Base-by-base conservation (phyloP, 2,888 invertebrate species). In the Hypolimnas misippus region DNA sequence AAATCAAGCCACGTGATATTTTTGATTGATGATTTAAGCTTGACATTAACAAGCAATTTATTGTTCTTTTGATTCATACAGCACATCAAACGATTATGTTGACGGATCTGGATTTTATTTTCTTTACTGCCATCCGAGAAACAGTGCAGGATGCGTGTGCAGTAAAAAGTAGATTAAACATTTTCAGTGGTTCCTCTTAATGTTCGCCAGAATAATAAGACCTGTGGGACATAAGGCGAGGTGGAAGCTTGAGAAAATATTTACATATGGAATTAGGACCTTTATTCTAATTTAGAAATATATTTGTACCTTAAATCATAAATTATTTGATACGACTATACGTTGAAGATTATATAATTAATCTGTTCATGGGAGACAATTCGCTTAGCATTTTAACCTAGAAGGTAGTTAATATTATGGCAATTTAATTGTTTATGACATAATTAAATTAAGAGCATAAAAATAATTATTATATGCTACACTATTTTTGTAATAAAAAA, bases 141-240 rank as follows among this genome's bases (percentile, higher is more conserved):
- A 76, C 76, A 76, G 70, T 69, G 58, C 86, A 89, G 89, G 87
- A 91, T 86, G 87, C 72, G 73, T 70, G 72, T 66, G 82, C 74
- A 83, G 80, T 89, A 87, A 89, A 86, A 86, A 81, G 76, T 79
- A 79, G 77, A 82, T 80, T 81, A 81, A 81, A 84, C 68, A 80
- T 80, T 86, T 88, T 87, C 85, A 83, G 85, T 68, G 78, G 75
- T 81, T 79, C 72, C 72, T 75, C 72, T 75, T 73, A 73, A 70
- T 68, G 58, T 54, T 52, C 31, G 60, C 86, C 84, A 83, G 60
- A 62, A 59, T 74, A 74, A 16, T 0, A 16, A 67, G 83, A 78
- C 12, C 82, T 67, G 50, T 57, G 33, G 57, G 33, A 65, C 19
- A 61, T n/a, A 53, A 35, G 16, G 49, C 52, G 38, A 54, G 14